Conservation (phyloP, 2,888 invertebrate species). For the Pocota personata region DNA sequence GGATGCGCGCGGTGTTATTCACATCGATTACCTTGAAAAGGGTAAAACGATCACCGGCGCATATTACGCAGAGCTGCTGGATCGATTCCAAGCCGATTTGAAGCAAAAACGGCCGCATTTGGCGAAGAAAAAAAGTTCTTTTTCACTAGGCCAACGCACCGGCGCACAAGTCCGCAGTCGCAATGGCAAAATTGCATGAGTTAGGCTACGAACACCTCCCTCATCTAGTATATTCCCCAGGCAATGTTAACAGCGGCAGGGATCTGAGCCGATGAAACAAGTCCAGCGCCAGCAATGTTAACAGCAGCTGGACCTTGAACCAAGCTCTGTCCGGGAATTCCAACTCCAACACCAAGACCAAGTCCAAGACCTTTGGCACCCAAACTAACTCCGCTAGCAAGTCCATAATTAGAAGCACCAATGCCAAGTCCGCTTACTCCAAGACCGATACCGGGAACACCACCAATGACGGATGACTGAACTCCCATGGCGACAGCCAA, state of each 20-base stretch:
- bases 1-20: too few species aligned
- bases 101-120: too few species aligned
- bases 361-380: not conserved
- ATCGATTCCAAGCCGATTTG: too few species aligned
- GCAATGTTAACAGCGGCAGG: slow-evolving; percentile 31
- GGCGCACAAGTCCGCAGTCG: too few species aligned
- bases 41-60: too few species aligned
- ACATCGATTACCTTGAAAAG: too few species aligned
- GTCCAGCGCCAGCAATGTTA: slow-evolving; percentile 31
- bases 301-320: slow-evolving; percentile 67
- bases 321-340: slow-evolving; percentile 26
- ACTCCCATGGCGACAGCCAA: slow-evolving; percentile 80
- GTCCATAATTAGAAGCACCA: not conserved
- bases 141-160: too few species aligned
- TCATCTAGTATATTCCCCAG: too few species aligned
- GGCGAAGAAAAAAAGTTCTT: too few species aligned
- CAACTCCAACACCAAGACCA: not conserved
- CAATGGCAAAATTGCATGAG: too few species aligned
- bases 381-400: not conserved
- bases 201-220: too few species aligned
- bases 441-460: not conserved
- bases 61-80: too few species aligned
- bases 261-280: not conserved
- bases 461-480: slow-evolving; percentile 78
- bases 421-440: not conserved